Conservation (phyloP, 2,797 vertebrate genomes). For the Buphagus erythrorhynchus region DNA sequence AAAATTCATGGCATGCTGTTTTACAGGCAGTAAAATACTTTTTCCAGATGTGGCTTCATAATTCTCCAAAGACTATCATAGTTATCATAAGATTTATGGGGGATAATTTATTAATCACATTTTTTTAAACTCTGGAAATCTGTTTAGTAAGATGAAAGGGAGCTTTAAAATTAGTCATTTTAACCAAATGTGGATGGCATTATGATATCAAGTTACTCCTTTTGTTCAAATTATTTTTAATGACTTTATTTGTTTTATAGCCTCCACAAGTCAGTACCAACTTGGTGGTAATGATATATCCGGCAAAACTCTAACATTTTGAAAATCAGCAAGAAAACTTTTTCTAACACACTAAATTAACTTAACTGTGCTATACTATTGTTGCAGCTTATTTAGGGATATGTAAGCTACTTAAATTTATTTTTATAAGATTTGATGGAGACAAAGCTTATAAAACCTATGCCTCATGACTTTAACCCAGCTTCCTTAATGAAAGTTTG, state of each 20-base stretch:
- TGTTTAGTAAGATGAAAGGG: conserved; percentile 86
- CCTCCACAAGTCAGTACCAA: conserved; percentile 78
- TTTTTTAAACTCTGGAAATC: conserved; percentile 81
- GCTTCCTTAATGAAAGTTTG: conserved; percentile 60
- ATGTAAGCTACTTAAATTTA: conserved; percentile 66
- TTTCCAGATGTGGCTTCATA: conserved; percentile 89
- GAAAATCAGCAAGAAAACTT: conserved; percentile 56
- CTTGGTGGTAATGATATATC: conserved; percentile 80
- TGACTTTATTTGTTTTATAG: conserved; percentile 84
- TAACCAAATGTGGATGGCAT: conserved; percentile 82
- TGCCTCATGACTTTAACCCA: not conserved
- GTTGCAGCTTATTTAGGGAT: conserved; percentile 65
- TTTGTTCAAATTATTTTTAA: conserved; percentile 87
- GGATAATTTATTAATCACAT: conserved; percentile 90
- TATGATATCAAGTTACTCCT: conserved; percentile 82
- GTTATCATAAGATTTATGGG: conserved; percentile 89
- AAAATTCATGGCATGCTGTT: conserved; percentile 80
- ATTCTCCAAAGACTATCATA: conserved; percentile 85
- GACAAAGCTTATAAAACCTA: conserved; percentile 68
- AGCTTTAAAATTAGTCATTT: conserved; percentile 83
- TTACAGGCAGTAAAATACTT: conserved; percentile 84
- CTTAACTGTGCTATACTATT: conserved; percentile 54
- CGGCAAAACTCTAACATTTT: conserved; percentile 74
- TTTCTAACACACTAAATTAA: conserved; percentile 66
- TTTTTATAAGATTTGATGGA: conserved; percentile 69